Conservation (phyloP, 2,888 invertebrate species). For the Phaedon cochleariae region DNA sequence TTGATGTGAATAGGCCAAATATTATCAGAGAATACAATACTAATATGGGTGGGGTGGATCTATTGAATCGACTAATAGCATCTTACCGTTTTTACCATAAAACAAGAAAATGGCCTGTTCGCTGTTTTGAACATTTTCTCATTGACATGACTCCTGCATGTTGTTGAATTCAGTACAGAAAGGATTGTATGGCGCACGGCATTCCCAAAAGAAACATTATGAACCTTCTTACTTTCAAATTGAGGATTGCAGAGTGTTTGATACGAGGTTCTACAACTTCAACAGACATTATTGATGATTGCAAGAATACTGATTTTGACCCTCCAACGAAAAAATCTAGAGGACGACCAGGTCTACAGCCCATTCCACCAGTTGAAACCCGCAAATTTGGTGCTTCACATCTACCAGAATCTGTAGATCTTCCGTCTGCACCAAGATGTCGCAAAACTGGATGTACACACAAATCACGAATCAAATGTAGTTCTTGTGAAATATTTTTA, state of each 20-base stretch:
- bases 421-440: not conserved
- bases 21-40: not conserved
- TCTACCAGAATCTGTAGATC: not conserved
- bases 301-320: not conserved
- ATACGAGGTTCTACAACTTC: constrained; percentile 2
- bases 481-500: not conserved
- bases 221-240: not conserved
- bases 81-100: constrained; percentile 1
- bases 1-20: constrained; percentile 1
- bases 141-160: not conserved
- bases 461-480: not conserved
- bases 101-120: not conserved
- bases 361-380: not conserved
- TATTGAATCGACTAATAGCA: not conserved
- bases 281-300: not conserved
- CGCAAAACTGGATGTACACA: not conserved
- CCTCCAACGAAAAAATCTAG: not conserved
- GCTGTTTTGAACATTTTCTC: constrained; percentile 1
- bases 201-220: not conserved
- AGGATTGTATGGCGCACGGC: not conserved
- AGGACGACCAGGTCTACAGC: not conserved
- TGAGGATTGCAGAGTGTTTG: not conserved
- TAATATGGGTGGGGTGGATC: not conserved
- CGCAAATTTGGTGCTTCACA: not conserved
- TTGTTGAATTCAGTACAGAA: not conserved